Evolutionary conservation across 1,140 invertebrate genomes (phyloP), one percentile per base, ranked within the genome.

Genomic region (Sitodiplosis mosellana): DNA sequence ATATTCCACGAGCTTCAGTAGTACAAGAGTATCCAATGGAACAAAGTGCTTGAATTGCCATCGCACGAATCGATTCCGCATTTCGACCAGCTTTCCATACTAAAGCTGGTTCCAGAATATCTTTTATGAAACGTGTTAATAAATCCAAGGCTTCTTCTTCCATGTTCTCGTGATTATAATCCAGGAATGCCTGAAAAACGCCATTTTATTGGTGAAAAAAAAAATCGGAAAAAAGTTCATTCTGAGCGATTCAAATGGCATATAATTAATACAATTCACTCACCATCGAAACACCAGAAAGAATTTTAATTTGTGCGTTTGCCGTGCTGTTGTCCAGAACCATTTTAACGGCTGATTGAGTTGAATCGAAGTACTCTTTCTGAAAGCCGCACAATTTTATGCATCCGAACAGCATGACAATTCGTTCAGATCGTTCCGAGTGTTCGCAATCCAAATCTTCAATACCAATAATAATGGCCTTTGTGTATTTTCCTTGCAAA

Each of bases 1-100:
- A 62, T 10, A 43, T 21, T 46, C 0, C 49, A 33, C 1, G 57
- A 55, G 4, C 57, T 22, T 63, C 48, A 0, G 68, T 51, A 0
- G 64, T 55, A 6, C 68, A 68, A 34, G 75, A 74, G 49, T 80
- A 71, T 5, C 84, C 56, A 15, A 83, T 57, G 0, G 79, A 69
- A 59, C 79, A 81, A 1, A 90, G 58, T 53, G 83, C 87, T 7
- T 79, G 77, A 2, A 80, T 72, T 10, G 83, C 82, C 37, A 84
- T 76, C 1, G 83, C 85, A 45, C 88, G 69, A 49, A 89, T 75
- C 4, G 83, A 79, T 57, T 82, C 82, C 0, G 87, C 80, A 15
- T 76, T 76, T 21, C 78, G 71, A 1, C 89, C 88, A n/a, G 86
- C 81, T 17, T 71, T 69, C 88, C 89, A 93, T 12, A 79, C 69